Base-by-base conservation (phyloP, 1,140 invertebrate genomes). In the Mizuhopecten yessoensis region DNA sequence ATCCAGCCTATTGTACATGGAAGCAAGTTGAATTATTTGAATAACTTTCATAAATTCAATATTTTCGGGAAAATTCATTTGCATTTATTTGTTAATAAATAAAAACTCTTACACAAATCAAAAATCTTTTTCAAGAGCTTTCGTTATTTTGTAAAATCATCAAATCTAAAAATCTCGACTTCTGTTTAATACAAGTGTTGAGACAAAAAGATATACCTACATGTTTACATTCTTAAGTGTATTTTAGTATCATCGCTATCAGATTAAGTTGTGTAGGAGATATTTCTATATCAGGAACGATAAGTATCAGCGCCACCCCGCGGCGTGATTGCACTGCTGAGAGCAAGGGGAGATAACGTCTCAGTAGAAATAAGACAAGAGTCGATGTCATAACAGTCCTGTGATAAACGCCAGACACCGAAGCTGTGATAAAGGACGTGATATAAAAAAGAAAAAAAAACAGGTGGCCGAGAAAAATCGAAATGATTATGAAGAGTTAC, bases 291-390 rank as follows among this genome's bases (percentile, higher is more conserved):
- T 75, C 57, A 75, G 57, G 23, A 29, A 75, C 11, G 57, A 75
- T 75, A 75, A 75, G 23, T 75, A 75, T 75, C 57, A 75, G 57
- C 57, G n/a, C 57, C 57, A 75, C 11, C 57, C 57, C 11, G 57
- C 11, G 57, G 57, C n/a, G 57, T 75, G 57, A 75, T 75, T 75
- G 17, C 57, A 75, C 57, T 75, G 23, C n/a, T 75, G 57, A 75
- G 57, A 75, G 57, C 57, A 75, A 75, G 57, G 57, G 57, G 57
- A 75, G 57, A 75, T 75, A 75, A 75, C 57, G 29, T 75, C 57
- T 29, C 57, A 75, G 57, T 75, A 29, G 57, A 75, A 75, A 75
- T n/a, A 75, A 7, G n/a, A 75, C 57, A 75, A 75, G 57, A 75
- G 29, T 7, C 57, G 57, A 75, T 75, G 57, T 75, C 57, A 75